phyloP scores from a whole-genome alignment of 1,140 invertebrate species.

The Drosophila bifasciata region DNA sequence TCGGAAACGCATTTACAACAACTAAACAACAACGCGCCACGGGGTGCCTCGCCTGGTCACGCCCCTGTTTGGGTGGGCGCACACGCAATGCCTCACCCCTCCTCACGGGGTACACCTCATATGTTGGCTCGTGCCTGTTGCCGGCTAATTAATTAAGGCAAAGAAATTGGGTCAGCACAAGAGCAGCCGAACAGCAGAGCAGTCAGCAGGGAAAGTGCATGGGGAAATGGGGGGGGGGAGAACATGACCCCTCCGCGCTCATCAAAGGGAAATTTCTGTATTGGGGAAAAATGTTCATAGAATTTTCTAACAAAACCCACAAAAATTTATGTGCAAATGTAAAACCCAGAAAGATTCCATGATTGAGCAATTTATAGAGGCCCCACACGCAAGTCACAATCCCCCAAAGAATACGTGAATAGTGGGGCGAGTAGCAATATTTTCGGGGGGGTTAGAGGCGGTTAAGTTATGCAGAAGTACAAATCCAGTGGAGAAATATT shows the following conservation, averaged over 20 bases:
- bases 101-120: conserved; percentile 28
- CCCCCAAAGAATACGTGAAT: conserved; percentile 1
- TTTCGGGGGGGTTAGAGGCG: conserved; percentile 3
- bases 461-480: conserved; percentile 49
- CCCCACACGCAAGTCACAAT: conserved; percentile 44
- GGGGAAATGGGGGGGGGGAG: conserved; percentile 20
- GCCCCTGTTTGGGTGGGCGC: conserved; percentile 37
- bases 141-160: conserved; percentile 73
- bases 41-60: conserved; percentile 41
- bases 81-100: conserved; percentile 50
- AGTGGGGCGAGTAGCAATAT: conserved; percentile 5
- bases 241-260: conserved; percentile 34
- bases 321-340: conserved; percentile 61
- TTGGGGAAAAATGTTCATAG: conserved; percentile 47
- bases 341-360: conserved; percentile 45
- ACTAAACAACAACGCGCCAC: conserved; percentile 26
- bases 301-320: conserved; percentile 35
- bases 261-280: conserved; percentile 3
- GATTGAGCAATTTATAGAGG: conserved; percentile 62
- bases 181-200: conserved; percentile 19
- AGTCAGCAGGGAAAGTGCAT: conserved; percentile 59
- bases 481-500: conserved; percentile 46
- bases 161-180: conserved; percentile 66
- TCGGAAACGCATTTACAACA: conserved; percentile 65
- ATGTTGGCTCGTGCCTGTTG: conserved; percentile 55